Evolutionary conservation across 1,140 invertebrate species (phyloP), one percentile per base, ranked within the genome.

Genomic region (Zophobas morio): DNA sequence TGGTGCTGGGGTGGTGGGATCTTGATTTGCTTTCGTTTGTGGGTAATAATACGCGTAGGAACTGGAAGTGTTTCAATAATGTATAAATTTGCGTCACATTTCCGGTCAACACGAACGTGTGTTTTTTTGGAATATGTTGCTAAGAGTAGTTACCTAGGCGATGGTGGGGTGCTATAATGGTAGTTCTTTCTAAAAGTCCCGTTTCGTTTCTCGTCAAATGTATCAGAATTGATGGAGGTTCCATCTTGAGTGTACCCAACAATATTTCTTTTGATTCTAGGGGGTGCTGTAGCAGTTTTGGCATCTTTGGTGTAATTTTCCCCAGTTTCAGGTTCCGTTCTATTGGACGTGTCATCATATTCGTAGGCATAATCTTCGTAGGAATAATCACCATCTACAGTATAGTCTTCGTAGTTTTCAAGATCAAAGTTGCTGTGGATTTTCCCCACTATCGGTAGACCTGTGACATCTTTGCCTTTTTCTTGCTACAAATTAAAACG

Each of bases 271-370:
- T 72, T 72, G 20, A 33, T 33, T 72, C 70, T 53, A 4, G 60
- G 39, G 34, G 60, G 60, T 3, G 20, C 37, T 40, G 39, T 42
- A 39, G 39, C 60, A 20, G 40, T 32, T 66, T 66, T 66, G 37
- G 60, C 70, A 33, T 72, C 70, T 53, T 72, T 72, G 8, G 70
- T 72, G 39, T 34, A 51, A n/a, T 32, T n/a, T 5, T 66, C 60
- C 33, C 60, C 60, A 5, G 37, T 66, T 20, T 20, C 5, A 63
- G 33, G 6, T 33, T 56, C 20, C 34, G 34, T 4, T 33, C 34
- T 20, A 34, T 56, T 6, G 20, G 20, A 35, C 20, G 8, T 33
- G 63, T 3, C 39, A 34, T 63, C 8, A 20, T 46, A 0, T 8
- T 71, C 40, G 2, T 42, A 3, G 36, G 3, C 37, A 20, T 72